Evolutionary conservation across 2,797 vertebrate species (phyloP).

Genomic region (Carcharodon carcharias): DNA sequence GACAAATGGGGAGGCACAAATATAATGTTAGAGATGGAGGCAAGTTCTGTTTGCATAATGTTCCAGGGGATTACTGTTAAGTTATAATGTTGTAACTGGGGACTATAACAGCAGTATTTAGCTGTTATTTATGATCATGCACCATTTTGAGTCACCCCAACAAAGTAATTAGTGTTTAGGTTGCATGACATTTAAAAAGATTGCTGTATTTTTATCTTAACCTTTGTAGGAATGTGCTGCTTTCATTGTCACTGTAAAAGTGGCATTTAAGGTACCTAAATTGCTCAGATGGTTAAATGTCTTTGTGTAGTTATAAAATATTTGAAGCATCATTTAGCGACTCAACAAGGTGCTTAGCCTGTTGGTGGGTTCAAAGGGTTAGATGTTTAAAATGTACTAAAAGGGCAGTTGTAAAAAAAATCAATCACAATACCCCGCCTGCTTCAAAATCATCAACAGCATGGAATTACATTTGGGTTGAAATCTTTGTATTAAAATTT

Average conservation of each 20-base stretch:
- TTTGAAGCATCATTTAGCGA: not conserved
- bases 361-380: not conserved
- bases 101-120: not conserved
- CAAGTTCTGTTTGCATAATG: not conserved
- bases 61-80: no score
- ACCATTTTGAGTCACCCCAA: not conserved
- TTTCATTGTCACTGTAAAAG: not conserved
- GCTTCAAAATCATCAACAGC: not conserved
- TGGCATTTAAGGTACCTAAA: not conserved
- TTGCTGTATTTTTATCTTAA: not conserved
- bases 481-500: not conserved
- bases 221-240: not conserved
- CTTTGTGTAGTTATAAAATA: not conserved
- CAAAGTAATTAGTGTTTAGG: slow-evolving; percentile 12
- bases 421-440: not conserved
- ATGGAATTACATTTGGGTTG: not conserved
- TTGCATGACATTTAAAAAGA: not conserved
- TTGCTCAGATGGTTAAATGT: not conserved
- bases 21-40: not conserved
- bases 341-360: not conserved
- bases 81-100: not conserved
- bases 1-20: no score
- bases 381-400: not conserved
- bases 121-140: not conserved
- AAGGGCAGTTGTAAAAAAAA: not conserved